Evolutionary conservation across 1,140 invertebrate species (phyloP), one percentile per base, ranked within the genome.

Genomic region (Drosophila pandora): DNA sequence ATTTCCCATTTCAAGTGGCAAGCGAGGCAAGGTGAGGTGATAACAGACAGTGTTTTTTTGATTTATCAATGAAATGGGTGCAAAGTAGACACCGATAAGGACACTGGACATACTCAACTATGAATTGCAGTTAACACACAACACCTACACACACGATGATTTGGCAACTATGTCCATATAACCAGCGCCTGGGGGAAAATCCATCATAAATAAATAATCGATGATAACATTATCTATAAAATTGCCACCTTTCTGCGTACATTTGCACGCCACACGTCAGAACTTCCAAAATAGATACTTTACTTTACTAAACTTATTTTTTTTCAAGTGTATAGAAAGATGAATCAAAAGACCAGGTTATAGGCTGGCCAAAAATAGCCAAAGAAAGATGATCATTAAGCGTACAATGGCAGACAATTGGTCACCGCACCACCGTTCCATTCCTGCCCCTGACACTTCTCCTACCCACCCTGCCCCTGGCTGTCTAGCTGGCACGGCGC

Each of bases 31-130:
- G 62, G 61, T 34, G 49, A 37, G 65, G 23, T 25, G 23, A 68
- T 69, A 56, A 10, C 4, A 17, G 2, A 32, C 25, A 2, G 30
- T 28, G 13, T 41, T 41, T 50, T 50, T 0, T 60, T 41, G 52
- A 82, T 82, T 83, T 82, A 82, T 82, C 79, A 82, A 82, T 82
- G 79, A 82, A 82, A 82, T 61, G 63, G 58, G 79, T 70, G 59
- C 74, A 82, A 83, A 82, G 59, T 61, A 50, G 54, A 43, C 54
- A n/a, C 21, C 49, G 79, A 82, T 82, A 82, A 83, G 68, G 32
- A 47, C 30, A 32, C 25, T 17, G 17, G 17, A 17, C 17, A 21
- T 34, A 12, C 25, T n/a, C 30, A 23, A 63, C 32, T 61, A 57
- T 41, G 45, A 54, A 57, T 77, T 70, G 74, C 49, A 54, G 43